Evolutionary conservation across 2,797 vertebrate genomes (phyloP).

Genomic region (Chelon labrosus): DNA sequence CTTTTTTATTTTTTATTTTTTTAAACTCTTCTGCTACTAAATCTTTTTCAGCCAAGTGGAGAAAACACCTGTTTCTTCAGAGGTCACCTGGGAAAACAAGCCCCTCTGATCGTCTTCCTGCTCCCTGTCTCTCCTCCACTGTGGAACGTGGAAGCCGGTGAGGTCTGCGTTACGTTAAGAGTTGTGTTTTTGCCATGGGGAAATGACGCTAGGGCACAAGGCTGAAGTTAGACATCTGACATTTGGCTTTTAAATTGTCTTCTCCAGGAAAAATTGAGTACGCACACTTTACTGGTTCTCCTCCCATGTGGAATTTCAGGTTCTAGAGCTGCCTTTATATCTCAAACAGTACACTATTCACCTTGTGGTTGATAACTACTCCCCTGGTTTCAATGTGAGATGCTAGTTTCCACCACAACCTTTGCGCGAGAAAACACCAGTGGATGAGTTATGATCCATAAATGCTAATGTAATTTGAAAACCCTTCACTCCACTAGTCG

Average conservation of each 20-base stretch:
- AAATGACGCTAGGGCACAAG: background rate
- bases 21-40: background rate
- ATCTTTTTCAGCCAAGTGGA: constrained; percentile 16
- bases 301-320: no score
- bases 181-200: background rate
- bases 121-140: constrained; percentile 14
- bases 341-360: constrained; percentile 2
- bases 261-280: background rate
- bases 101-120: constrained; percentile 1
- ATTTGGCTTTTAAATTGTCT: background rate
- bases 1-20: background rate
- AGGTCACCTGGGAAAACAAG: constrained; percentile 27
- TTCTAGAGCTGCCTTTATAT: background rate
- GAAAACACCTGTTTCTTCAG: constrained; percentile 53
- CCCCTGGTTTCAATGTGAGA: constrained; percentile 2
- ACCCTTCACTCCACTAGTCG: background rate
- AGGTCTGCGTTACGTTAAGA: background rate
- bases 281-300: background rate
- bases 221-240: background rate
- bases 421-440: constrained; percentile 5
- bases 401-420: constrained; percentile 15
- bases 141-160: constrained; percentile 22
- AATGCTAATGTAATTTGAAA: background rate
- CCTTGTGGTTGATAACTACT: constrained; percentile 18
- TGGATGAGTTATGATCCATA: background rate